A percentile compares a stretch with the other conserved stretches of the same genome.
Evolutionary conservation across 2,113 vertebrate species (phyloP).

Genomic region (Nesogale talazaci): DNA sequence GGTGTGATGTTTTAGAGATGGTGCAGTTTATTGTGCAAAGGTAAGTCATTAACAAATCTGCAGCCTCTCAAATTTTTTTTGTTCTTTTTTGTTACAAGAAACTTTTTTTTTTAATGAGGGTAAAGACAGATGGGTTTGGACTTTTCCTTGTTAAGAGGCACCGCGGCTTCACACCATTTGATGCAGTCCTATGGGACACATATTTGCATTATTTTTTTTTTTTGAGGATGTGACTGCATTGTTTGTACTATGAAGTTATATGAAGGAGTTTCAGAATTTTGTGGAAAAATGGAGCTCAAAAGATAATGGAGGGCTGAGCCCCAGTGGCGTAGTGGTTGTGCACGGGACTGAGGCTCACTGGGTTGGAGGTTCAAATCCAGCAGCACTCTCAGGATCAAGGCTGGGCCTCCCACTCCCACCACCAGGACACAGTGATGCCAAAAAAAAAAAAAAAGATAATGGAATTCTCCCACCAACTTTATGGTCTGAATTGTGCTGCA

Average conservation of each 20-base stretch:
- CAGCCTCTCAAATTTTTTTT: neutral
- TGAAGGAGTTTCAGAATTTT: too few species aligned
- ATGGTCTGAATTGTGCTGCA: constrained; percentile 26
- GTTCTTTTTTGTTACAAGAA: constrained; percentile 29
- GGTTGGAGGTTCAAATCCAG: too few species aligned
- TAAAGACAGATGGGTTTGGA: constrained; percentile 68
- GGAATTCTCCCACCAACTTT: too few species aligned
- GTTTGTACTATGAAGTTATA: constrained; percentile 55
- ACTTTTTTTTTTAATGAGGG: constrained; percentile 66
- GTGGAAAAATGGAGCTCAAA: too few species aligned
- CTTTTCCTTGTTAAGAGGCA: constrained; percentile 44
- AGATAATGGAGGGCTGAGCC: too few species aligned
- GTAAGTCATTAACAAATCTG: constrained; percentile 26
- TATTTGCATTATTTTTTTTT: constrained; percentile 35
- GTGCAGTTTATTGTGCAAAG: constrained; percentile 46
- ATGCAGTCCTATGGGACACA: constrained; percentile 61
- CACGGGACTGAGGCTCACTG: too few species aligned
- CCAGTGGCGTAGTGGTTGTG: too few species aligned
- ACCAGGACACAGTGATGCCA: too few species aligned
- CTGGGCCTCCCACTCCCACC: too few species aligned
- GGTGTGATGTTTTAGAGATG: neutral
- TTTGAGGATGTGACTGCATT: constrained; percentile 20
- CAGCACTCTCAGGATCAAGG: too few species aligned
- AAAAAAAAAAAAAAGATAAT: too few species aligned
- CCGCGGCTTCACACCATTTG: constrained; percentile 46